Conservation (phyloP, 2,113 vertebrate species). For the Cygnus atratus region DNA sequence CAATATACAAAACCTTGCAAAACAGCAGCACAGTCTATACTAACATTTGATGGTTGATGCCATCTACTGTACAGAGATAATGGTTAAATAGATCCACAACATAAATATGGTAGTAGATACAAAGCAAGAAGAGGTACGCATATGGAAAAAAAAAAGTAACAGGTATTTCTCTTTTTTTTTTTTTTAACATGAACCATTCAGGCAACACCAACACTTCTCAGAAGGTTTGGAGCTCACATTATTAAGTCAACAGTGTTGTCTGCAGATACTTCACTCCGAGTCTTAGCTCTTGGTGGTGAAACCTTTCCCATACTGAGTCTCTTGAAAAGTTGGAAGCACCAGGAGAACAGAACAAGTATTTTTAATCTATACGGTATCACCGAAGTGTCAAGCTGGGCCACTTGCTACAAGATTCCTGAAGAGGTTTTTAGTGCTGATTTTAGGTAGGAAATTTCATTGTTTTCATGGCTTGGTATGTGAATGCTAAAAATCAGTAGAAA, state of each 20-base stretch:
- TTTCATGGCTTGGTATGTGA: not conserved
- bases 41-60: not conserved
- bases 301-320: constrained; percentile 80
- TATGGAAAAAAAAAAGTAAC: not conserved
- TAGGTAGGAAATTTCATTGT: constrained; percentile 55
- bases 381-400: constrained; percentile 97
- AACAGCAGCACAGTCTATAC: not conserved
- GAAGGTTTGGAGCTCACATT: constrained; percentile 82
- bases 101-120: not conserved
- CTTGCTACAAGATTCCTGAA: constrained; percentile 84
- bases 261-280: constrained; percentile 81
- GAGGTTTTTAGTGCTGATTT: constrained; percentile 63
- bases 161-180: not conserved
- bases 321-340: constrained; percentile 85
- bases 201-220: constrained; percentile 90
- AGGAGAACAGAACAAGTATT: constrained; percentile 86
- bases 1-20: not conserved
- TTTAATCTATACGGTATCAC: constrained; percentile 96
- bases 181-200: constrained; percentile 54
- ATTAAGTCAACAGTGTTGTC: constrained; percentile 83
- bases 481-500: not conserved
- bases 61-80: rapidly evolving
- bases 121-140: not conserved
- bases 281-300: constrained; percentile 93
- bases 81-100: not conserved